Percentiles rank a stretch among this genome's conserved stretches.
Conservation (phyloP, 2,888 invertebrate genomes). For the Sycophila texana region DNA sequence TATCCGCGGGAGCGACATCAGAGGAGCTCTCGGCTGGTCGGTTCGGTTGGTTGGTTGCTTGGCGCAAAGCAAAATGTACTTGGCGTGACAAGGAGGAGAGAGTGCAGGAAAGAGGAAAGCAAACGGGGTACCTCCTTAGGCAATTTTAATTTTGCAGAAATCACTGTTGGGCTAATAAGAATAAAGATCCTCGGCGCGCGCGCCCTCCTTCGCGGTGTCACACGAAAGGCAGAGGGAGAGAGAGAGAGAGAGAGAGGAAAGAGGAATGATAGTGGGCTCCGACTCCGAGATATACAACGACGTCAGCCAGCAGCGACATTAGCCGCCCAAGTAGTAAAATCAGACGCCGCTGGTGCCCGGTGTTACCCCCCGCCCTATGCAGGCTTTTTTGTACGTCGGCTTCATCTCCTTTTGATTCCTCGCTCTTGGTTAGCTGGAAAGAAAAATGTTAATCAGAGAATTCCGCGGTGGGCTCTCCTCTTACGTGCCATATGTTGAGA, state of each 20-base stretch:
- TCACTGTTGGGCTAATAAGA: constrained; percentile 74
- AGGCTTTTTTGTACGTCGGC: constrained; percentile 54
- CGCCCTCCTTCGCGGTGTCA: constrained; percentile 12
- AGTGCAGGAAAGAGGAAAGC: constrained; percentile 64
- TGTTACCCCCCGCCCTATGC: constrained; percentile 35
- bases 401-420: constrained; percentile 61
- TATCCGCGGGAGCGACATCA: constrained; percentile 73
- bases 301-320: constrained; percentile 71
- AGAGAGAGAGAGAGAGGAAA: constrained; percentile 42
- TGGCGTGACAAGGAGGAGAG: constrained; percentile 57
- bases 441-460: constrained; percentile 64
- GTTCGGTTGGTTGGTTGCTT: constrained; percentile 69
- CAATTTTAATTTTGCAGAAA: constrained; percentile 75
- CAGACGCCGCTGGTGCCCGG: constrained; percentile 40
- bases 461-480: constrained; percentile 27
- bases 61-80: constrained; percentile 71
- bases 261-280: constrained; percentile 25
- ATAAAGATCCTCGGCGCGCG: constrained; percentile 67
- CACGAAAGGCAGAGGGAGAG: constrained; percentile 18
- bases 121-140: constrained; percentile 75
- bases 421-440: constrained; percentile 25
- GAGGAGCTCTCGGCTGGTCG: constrained; percentile 66
- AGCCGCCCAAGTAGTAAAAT: constrained; percentile 57
- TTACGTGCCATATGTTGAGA: constrained; percentile 28
- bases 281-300: constrained; percentile 63